Percentiles rank a stretch among this genome's conserved stretches.
Evolutionary conservation across 2,888 invertebrate species (phyloP).

Genomic region (Sussaba pulchella): DNA sequence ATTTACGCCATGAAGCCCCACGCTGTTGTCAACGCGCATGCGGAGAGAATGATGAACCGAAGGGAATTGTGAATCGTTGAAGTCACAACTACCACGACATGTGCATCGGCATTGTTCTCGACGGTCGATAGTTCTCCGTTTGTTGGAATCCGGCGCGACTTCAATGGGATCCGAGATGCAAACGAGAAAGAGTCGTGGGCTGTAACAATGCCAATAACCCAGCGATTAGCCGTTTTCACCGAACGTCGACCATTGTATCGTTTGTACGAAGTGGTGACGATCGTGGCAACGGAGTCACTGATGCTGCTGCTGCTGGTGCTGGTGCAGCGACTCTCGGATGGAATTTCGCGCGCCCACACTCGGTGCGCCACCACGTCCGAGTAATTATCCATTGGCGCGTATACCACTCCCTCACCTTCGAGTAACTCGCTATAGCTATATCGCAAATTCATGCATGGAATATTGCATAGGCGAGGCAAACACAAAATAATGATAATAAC

Average conservation of each 20-base stretch:
- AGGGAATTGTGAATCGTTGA: neutral
- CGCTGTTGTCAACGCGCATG: conserved; percentile 7
- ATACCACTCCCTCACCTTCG: conserved; percentile 10
- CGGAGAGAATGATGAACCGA: neutral
- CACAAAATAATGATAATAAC: conserved; percentile 39
- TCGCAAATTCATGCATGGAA: neutral
- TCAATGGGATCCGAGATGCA: neutral
- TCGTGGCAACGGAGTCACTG: neutral
- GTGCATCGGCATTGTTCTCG: neutral
- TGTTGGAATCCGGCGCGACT: neutral
- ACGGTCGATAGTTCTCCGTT: neutral
- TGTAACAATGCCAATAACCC: neutral
- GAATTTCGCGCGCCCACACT: conserved; percentile 32
- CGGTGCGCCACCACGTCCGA: conserved; percentile 29
- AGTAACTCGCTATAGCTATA: conserved; percentile 8
- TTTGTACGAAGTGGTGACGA: neutral
- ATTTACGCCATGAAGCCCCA: neutral
- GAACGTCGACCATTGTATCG: conserved; percentile 9
- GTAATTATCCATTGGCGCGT: conserved; percentile 34
- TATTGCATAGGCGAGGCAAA: neutral
- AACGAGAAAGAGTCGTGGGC: neutral
- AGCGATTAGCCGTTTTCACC: too few relatives aligned
- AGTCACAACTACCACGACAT: too few relatives aligned
- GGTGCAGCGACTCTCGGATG: conserved; percentile 5
- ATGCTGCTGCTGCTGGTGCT: neutral